Evolutionary conservation across 2,888 invertebrate genomes (phyloP), one percentile per base, ranked within the genome.

Genomic region (Halocaridina rubra): DNA sequence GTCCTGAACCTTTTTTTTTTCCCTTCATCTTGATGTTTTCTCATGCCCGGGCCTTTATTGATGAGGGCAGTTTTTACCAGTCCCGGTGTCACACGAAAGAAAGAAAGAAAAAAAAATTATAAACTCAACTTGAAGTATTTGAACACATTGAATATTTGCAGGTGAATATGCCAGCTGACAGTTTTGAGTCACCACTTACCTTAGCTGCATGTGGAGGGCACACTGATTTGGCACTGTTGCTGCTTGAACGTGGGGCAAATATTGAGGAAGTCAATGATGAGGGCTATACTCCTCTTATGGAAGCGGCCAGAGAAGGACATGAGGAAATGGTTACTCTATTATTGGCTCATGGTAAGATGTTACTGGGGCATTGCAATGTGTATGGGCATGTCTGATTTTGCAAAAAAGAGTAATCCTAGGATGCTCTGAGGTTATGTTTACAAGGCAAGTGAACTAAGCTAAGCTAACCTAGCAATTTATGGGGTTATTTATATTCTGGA

Each of bases 201-300:
- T 92, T 99, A 89, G 99, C 99, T 78, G 98, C 99, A 71, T 99
- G 99, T 92, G 99, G 99, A 86, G 99, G 99, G 8, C 99, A 99
- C 92, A 97, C 98, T 78, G 98, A 99, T 91, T 93, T 99, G 90
- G 99, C 99, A 3, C 96, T 97, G 93, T 92, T 99, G 89, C 93
- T 99, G 88, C 95, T 99, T 89, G 98, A 98, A 91, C 94, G 98
- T 84, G 99, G 99, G 88, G 99, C 99, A 85, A 98, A 98, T 92
- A 97, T 99, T 90, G 99, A 99, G 92, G 98, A 98, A 92, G 98
- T 89, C 32, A 99, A 99, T 92, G 99, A 99, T 91, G 99, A 99
- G 92, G 98, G 99, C 30, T 99, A 99, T 92, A 99, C 99, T 39
- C 99, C 99, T 24, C 93, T 99, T 87, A 99, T 99, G 99, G 99